Base-by-base conservation (phyloP, 2,888 invertebrate genomes). In the Melipona beecheii region DNA sequence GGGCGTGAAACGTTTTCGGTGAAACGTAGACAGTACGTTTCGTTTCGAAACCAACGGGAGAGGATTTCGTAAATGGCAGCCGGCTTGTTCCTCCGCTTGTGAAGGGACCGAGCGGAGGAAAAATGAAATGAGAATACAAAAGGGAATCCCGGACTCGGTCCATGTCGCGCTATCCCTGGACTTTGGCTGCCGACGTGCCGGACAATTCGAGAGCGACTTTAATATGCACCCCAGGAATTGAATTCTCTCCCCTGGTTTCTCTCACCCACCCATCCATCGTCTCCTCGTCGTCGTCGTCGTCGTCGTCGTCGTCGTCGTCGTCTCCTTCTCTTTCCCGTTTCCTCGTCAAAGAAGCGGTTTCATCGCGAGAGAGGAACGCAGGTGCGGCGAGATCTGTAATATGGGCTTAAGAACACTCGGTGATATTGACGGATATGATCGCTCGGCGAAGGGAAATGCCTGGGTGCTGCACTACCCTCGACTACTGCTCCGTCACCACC, bases 221-320 rank as follows among this genome's bases (percentile, higher is more conserved):
- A 91, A 92, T 91, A 92, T 91, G 92, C 90, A 90, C 90, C 89
- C 86, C 86, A 90, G 90, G 91, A 92, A 92, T 92, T 91, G 86
- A 91, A 91, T 92, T 91, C 87, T 72, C 86, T 81, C 83, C 65
- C 79, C 65, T 31, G 15, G 11, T 27, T 56, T 77, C 66, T 79
- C 68, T 72, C 73, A 19, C 27, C 65, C 70, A 24, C 66, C 36
- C 78, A 43, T 76, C 36, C 78, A 43, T 76, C 79, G 31, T 15
- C 77, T 17, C 58, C 64, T 19, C 27, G 27, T 27, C 27, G 27
- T 27, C 27, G 27, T 27, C 19, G 5, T 52, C 21, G 36, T 31
- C 36, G 5, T 9, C 58, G 24, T 43, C 77, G 36, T 74, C 80
- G 27, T 17, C 21, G 9, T 21, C 24, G 27, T 31, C 19, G 49